Evolutionary conservation across 2,113 vertebrate species (phyloP).

Genomic region (Cyphotilapia sp.): DNA sequence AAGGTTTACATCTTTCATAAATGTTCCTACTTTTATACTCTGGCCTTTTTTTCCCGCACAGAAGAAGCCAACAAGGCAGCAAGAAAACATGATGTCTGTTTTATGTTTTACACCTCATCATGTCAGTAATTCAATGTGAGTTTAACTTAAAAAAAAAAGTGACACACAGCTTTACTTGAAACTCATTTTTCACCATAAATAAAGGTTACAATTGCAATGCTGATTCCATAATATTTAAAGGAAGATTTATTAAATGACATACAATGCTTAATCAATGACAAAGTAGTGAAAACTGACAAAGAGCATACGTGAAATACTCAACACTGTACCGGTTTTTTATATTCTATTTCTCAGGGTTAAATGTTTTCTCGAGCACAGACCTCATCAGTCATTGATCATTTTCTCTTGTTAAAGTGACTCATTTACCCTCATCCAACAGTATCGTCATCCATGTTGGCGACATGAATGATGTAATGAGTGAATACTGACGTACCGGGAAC

Average conservation of each 20-base stretch:
- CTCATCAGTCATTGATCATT: conserved; percentile 1
- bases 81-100: conserved; percentile 15
- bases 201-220: not conserved
- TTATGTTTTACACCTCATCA: not conserved
- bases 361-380: not conserved
- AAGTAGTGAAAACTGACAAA: not conserved
- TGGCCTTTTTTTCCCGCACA: not conserved
- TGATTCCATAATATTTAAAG: not conserved
- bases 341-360: not conserved
- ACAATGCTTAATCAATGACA: not conserved
- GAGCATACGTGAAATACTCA: not conserved
- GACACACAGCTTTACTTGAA: not conserved
- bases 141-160: not conserved
- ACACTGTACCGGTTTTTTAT: not conserved
- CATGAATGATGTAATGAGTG: not conserved
- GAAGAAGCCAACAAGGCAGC: not conserved
- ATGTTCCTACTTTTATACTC: not conserved
- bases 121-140: not conserved
- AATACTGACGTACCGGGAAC: not conserved
- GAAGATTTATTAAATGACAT: not conserved
- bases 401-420: not conserved
- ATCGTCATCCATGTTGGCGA: not conserved
- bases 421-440: not conserved
- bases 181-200: not conserved
- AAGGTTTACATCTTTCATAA: not conserved